phyloP scores from a whole-genome alignment of 30 jellyfish, hydroid and myxozoan genomes.

The Aurelia sp. region DNA sequence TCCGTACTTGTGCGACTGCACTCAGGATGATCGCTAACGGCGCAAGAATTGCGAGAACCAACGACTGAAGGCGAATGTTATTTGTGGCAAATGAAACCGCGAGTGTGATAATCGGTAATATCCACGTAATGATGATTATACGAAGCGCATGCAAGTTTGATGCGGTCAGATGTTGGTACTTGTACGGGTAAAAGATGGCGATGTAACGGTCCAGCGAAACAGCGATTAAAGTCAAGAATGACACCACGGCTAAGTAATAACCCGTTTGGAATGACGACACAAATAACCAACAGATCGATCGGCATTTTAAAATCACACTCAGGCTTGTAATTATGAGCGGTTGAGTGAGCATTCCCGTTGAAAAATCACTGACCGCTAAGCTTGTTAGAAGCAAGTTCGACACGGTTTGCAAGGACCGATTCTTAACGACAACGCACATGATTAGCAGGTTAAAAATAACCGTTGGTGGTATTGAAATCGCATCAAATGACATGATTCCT shows the following conservation, averaged over 20 bases:
- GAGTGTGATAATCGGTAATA: neutral
- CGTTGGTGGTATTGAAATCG: conserved; percentile 31
- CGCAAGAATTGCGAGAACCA: conserved; percentile 22
- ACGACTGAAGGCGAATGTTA: conserved; percentile 22
- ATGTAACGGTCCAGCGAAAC: conserved; percentile 59
- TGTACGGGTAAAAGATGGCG: conserved; percentile 60
- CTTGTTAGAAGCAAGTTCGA: conserved; percentile 51
- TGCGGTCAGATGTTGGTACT: conserved; percentile 42
- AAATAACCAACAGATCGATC: conserved; percentile 33
- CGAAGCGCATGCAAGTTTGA: conserved; percentile 23
- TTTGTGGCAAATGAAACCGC: conserved; percentile 29
- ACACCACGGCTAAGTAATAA: conserved; percentile 41
- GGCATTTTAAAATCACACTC: neutral
- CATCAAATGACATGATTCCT: conserved; percentile 36
- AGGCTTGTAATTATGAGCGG: conserved; percentile 57
- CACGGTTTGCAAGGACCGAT: conserved; percentile 53
- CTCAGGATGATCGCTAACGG: conserved; percentile 35
- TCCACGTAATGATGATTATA: conserved; percentile 33
- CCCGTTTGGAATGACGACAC: conserved; percentile 52
- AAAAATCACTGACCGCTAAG: conserved; percentile 59
- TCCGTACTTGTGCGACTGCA: conserved; percentile 24
- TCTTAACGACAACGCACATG: conserved; percentile 27
- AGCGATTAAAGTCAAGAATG: conserved; percentile 44
- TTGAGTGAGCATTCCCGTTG: conserved; percentile 51
- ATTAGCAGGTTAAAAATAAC: conserved; percentile 35